A percentile compares a stretch with the other conserved stretches of the same genome.
Conservation (phyloP, 2,888 invertebrate genomes). For the Liposcelis brunnea region DNA sequence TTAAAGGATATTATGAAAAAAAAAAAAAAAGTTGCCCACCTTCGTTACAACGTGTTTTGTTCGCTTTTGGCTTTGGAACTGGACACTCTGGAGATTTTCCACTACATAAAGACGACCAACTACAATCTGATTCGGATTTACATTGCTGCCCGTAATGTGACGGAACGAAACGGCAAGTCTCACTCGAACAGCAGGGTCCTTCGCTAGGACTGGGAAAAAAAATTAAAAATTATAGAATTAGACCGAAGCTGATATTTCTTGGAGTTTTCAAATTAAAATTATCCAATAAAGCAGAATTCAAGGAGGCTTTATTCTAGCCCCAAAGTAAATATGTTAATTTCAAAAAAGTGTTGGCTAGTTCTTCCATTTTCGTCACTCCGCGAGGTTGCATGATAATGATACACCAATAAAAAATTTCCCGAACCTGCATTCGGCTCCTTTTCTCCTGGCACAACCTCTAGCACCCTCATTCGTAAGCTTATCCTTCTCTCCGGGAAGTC, state of each 20-base stretch:
- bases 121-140: slow-evolving; percentile 76
- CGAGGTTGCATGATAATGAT: no score
- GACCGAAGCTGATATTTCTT: no score
- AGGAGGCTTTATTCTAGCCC: no score
- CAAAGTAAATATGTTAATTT: no score
- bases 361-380: no score
- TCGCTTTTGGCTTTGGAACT: slow-evolving; percentile 54
- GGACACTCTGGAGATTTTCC: slow-evolving; percentile 81
- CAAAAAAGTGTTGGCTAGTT: no score
- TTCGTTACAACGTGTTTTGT: slow-evolving; percentile 92
- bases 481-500: slow-evolving; percentile 53
- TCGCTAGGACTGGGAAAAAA: slow-evolving; percentile 67
- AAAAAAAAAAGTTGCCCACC: slow-evolving; percentile 32
- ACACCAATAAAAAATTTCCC: no score
- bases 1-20: slow-evolving; percentile 10
- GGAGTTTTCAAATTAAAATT: slow-evolving; percentile 4
- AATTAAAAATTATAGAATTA: not conserved
- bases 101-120: slow-evolving; percentile 71
- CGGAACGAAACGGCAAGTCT: slow-evolving; percentile 59
- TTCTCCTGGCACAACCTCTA: slow-evolving; percentile 61
- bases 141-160: slow-evolving; percentile 48
- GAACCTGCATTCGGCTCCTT: slow-evolving; percentile 64
- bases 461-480: slow-evolving; percentile 49
- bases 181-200: slow-evolving; percentile 85
- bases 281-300: not conserved